Evolutionary conservation across 1,140 invertebrate species (phyloP).

Genomic region (Neuroterus valhalla): DNA sequence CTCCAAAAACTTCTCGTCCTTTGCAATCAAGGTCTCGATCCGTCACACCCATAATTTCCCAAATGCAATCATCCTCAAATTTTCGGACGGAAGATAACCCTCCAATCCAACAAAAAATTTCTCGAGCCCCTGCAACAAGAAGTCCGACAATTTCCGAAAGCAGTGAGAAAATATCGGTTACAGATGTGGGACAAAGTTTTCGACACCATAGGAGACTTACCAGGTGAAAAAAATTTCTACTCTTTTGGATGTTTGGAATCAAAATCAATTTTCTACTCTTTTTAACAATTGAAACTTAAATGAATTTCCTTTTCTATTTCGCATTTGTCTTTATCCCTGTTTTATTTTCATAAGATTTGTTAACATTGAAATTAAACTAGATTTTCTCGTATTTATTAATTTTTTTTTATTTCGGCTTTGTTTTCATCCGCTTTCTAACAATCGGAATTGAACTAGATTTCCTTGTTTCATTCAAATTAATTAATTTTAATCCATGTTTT

Average conservation of each 20-base stretch:
- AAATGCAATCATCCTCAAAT: constrained; percentile 18
- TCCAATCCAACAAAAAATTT: constrained; percentile 19
- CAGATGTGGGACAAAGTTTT: constrained; percentile 41
- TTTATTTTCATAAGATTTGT: too few species aligned
- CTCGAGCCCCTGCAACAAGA: constrained; percentile 6
- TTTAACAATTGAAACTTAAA: too few species aligned
- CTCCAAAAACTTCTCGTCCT: constrained; percentile 39
- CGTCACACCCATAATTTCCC: constrained; percentile 9
- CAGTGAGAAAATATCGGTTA: constrained; percentile 47
- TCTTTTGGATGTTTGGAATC: too few species aligned
- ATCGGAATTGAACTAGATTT: too few species aligned
- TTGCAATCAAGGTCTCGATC: constrained; percentile 31
- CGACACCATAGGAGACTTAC: background rate
- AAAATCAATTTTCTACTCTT: too few species aligned
- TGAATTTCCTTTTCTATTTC: too few species aligned
- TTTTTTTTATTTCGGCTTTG: too few species aligned
- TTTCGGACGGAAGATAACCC: background rate
- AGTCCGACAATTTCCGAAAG: constrained; percentile 49
- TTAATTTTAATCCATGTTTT: too few species aligned
- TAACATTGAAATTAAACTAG: background rate
- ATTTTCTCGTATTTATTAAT: background rate
- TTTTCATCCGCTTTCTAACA: too few species aligned
- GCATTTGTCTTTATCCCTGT: too few species aligned
- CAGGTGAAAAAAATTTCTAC: constrained; percentile 16
- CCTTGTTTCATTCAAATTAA: too few species aligned